These are phyloP conservation scores for Coptodon rendalli DNA, from an alignment of 2,113 vertebrate species.

Conservation along the genomic window DNA sequence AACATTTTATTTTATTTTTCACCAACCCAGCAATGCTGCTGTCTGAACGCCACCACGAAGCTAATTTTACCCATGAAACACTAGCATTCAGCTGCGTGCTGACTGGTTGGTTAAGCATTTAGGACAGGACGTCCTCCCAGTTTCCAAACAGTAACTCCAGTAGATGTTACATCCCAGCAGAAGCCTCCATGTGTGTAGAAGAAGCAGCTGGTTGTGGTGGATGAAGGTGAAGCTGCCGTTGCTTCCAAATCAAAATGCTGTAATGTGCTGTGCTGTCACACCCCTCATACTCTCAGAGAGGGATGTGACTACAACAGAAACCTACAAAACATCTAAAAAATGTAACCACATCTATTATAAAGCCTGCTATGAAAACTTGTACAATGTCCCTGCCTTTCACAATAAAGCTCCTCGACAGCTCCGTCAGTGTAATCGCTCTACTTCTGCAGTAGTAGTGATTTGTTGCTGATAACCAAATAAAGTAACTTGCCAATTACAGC, in stretches of 20 bases:
- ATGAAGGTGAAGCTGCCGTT: too few relatives aligned
- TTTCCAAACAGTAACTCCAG: too few relatives aligned
- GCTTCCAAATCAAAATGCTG: neutral
- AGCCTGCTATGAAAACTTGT: neutral
- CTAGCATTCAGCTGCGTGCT: neutral
- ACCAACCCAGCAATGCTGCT: neutral
- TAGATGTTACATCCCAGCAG: too few relatives aligned
- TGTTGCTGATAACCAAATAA: neutral
- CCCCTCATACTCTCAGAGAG: neutral
- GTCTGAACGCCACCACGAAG: neutral
- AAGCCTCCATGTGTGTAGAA: too few relatives aligned
- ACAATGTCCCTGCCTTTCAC: neutral
- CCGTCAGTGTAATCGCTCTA: fast-evolving
- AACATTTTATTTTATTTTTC: neutral
- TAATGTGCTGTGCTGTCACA: neutral
- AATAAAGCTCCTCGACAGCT: neutral
- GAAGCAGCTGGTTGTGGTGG: too few relatives aligned
- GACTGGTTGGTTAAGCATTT: too few relatives aligned
- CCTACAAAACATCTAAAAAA: neutral
- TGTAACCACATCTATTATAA: neutral
- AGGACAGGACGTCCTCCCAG: too few relatives aligned
- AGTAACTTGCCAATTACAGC: neutral
- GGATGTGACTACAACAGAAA: neutral
- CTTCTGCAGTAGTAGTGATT: neutral
- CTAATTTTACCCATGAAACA: neutral